These are phyloP conservation scores for Bursaphelenchus okinawaensis DNA, from an alignment of 2,888 invertebrate species.

Conservation along the genomic window DNA sequence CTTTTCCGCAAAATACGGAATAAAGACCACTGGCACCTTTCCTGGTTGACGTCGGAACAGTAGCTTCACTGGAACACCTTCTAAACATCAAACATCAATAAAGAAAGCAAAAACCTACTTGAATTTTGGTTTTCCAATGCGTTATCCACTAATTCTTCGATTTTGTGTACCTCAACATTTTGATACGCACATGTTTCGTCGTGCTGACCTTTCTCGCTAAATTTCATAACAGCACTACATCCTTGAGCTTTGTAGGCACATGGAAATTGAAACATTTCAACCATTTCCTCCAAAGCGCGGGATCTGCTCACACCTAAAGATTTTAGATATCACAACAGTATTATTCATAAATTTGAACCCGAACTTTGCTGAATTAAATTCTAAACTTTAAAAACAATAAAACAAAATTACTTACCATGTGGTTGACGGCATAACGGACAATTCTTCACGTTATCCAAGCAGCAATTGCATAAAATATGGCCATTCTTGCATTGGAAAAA, in stretches of 20 bases:
- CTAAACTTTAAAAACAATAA: not conserved
- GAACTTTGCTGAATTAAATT: no score
- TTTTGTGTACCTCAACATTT: not conserved
- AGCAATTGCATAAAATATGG: not conserved
- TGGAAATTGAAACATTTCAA: not conserved
- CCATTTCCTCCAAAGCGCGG: not conserved
- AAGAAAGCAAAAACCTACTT: no score
- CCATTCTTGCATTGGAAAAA: not conserved
- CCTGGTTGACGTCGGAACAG: not conserved
- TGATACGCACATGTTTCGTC: not conserved
- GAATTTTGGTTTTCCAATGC: no score
- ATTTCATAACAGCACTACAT: not conserved
- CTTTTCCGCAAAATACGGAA: not conserved
- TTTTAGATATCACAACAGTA: no score
- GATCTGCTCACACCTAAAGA: not conserved
- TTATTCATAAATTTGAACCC: no score
- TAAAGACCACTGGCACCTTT: not conserved
- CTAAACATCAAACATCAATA: not conserved
- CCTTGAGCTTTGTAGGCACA: not conserved
- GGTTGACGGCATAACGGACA: not conserved
- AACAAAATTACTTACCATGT: not conserved
- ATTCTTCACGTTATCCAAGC: not conserved
- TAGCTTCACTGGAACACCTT: not conserved
- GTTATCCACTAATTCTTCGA: no score
- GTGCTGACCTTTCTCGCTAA: not conserved